Conservation (phyloP, 2,113 vertebrate genomes). For the Antennarius striatus region DNA sequence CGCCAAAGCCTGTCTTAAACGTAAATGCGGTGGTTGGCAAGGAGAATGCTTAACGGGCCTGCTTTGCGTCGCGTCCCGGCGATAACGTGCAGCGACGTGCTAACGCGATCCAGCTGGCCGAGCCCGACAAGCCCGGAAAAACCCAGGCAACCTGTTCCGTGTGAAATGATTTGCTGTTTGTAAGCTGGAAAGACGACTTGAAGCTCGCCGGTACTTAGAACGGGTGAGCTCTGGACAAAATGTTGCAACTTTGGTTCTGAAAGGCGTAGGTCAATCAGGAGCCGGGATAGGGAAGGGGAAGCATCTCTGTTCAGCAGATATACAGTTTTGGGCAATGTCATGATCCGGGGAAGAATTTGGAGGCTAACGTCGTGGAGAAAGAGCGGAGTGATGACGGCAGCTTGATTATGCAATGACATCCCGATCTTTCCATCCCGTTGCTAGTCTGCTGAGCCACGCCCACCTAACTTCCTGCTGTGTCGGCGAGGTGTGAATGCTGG, state of each 20-base stretch:
- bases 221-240: constrained; percentile 7
- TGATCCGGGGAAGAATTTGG: constrained; percentile 38
- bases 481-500: constrained; percentile 90
- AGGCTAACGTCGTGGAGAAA: constrained; percentile 35
- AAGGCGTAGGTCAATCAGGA: constrained; percentile 16
- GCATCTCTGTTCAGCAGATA: constrained; percentile 45
- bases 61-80: constrained; percentile 57
- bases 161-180: neutral
- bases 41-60: constrained; percentile 34
- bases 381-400: constrained; percentile 6
- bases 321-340: constrained; percentile 32
- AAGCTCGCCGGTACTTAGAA: constrained; percentile 22
- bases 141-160: constrained; percentile 7
- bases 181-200: constrained; percentile 20
- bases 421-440: too few relatives aligned
- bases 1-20: constrained; percentile 58
- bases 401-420: constrained; percentile 1
- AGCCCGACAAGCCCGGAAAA: too few relatives aligned
- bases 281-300: constrained; percentile 14
- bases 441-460: too few relatives aligned
- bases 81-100: constrained; percentile 53
- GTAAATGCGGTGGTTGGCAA: constrained; percentile 32
- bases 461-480: constrained; percentile 70
- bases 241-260: neutral
- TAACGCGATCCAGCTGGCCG: constrained; percentile 67